Evolutionary conservation across 2,113 vertebrate genomes (phyloP).

Genomic region (Conger conger): DNA sequence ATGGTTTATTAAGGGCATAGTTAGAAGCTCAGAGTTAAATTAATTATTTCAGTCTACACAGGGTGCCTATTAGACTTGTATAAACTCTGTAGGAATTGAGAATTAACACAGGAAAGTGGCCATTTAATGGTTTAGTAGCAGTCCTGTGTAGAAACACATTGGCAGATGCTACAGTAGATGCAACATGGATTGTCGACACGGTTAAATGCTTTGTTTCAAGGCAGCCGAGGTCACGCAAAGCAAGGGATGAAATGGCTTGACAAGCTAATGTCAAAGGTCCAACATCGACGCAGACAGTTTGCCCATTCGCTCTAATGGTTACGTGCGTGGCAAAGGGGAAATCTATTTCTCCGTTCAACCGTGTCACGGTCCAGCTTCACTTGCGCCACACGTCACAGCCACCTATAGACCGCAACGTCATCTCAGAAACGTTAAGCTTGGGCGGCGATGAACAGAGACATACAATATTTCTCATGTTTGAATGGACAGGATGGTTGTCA

Average conservation of each 20-base stretch:
- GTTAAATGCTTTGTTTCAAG: neutral
- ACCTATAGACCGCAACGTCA: neutral
- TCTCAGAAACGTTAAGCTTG: conserved; percentile 7
- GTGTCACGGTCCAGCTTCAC: neutral
- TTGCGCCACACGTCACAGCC: neutral
- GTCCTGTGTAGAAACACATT: neutral
- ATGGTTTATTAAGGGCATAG: too few relatives aligned
- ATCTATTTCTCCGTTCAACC: neutral
- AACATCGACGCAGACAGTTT: neutral
- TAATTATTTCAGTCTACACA: too few relatives aligned
- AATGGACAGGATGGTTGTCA: conserved; percentile 53
- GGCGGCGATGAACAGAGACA: conserved; percentile 13
- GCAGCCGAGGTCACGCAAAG: neutral
- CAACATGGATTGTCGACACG: neutral
- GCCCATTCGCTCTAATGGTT: neutral
- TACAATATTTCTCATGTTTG: conserved; percentile 36
- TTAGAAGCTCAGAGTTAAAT: too few relatives aligned
- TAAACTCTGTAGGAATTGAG: too few relatives aligned
- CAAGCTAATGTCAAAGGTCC: neutral
- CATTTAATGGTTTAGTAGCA: too few relatives aligned
- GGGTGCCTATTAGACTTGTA: too few relatives aligned
- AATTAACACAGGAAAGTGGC: too few relatives aligned
- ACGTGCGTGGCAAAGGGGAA: neutral
- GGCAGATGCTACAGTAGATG: neutral
- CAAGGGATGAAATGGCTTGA: neutral